Percentiles rank a stretch among this genome's conserved stretches.
Conservation (phyloP, 1,140 invertebrate species). For the Caenorhabditis latens region DNA sequence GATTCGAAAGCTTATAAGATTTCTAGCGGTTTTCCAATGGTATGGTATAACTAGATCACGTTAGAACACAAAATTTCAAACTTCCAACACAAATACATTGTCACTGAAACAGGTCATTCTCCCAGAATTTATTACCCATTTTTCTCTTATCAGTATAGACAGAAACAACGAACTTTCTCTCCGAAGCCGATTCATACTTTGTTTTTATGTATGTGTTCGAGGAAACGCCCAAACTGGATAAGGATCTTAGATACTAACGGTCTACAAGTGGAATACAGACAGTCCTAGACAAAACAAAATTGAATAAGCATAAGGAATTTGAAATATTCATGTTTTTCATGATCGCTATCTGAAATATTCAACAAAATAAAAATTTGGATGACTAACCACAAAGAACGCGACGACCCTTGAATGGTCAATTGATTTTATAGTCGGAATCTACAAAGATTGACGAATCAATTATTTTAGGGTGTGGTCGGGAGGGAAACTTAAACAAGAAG, state of each 20-base stretch:
- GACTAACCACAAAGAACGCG: constrained; percentile 23
- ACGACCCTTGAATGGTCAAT: constrained; percentile 31
- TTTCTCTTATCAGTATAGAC: constrained; percentile 30
- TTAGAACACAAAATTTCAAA: too few relatives aligned
- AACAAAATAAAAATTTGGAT: constrained; percentile 5
- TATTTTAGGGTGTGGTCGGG: constrained; percentile 42
- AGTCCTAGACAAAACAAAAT: too few relatives aligned
- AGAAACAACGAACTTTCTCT: not conserved
- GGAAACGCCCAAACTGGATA: constrained; percentile 28
- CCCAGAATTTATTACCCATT: constrained; percentile 6
- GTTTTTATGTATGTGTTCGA: not conserved
- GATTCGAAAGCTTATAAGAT: too few relatives aligned
- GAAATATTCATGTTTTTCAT: not conserved
- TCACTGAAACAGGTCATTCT: not conserved
- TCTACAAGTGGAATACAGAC: not conserved
- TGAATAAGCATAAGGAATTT: too few relatives aligned
- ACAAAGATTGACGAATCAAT: constrained; percentile 22
- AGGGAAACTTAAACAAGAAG: constrained; percentile 3
- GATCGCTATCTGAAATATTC: not conserved
- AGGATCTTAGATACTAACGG: not conserved
- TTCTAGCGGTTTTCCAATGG: too few relatives aligned
- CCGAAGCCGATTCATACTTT: not conserved
- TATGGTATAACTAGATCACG: too few relatives aligned
- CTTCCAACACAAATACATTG: too few relatives aligned
- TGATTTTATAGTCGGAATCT: constrained; percentile 18